Conservation (phyloP, 2,113 vertebrate genomes). For the Heterocephalus glaber region DNA sequence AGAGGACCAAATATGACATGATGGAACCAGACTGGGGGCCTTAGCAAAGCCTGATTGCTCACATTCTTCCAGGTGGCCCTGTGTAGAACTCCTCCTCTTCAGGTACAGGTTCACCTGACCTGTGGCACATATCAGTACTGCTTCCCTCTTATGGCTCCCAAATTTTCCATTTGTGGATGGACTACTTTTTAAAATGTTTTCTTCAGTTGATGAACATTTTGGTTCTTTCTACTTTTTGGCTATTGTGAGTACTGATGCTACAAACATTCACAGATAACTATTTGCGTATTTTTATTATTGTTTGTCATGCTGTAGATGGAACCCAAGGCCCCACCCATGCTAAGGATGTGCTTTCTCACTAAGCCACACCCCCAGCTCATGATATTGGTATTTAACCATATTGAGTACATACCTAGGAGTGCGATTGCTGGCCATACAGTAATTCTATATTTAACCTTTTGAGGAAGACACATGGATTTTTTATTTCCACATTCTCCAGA, state of each 20-base stretch:
- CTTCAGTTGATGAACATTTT: neutral
- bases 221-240: neutral
- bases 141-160: neutral
- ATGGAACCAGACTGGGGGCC: too few relatives aligned
- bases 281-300: neutral
- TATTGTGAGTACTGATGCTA: neutral
- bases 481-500: neutral
- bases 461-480: neutral
- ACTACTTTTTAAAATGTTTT: neutral
- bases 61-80: neutral
- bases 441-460: neutral
- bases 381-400: neutral
- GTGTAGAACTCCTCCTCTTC: neutral
- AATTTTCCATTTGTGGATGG: neutral
- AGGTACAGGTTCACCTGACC: neutral
- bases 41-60: neutral
- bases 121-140: neutral
- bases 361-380: neutral
- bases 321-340: neutral
- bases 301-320: neutral
- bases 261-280: neutral
- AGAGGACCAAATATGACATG: too few relatives aligned
- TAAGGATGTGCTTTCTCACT: neutral
- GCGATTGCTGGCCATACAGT: neutral
- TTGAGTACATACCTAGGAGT: neutral